These are phyloP conservation scores for Cotesia congregata DNA, from an alignment of 2,888 invertebrate species.

Conservation along the genomic window DNA sequence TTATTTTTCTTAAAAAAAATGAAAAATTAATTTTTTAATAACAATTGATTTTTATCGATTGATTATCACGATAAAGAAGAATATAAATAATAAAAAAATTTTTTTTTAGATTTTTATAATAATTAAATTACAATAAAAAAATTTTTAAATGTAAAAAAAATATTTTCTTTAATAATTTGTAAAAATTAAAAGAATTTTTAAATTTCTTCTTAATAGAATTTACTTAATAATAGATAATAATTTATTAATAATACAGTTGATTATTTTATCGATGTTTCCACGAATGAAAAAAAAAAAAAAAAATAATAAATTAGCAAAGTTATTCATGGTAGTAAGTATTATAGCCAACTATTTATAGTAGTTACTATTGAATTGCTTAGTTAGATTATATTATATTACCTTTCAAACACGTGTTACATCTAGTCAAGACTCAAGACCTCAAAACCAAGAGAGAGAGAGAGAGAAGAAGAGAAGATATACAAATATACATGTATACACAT, in stretches of 20 bases:
- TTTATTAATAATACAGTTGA: neutral
- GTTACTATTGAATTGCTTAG: neutral
- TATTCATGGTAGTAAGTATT: constrained; percentile 17
- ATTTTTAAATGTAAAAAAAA: too few relatives aligned
- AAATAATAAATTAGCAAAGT: constrained; percentile 13
- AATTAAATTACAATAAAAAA: too few relatives aligned
- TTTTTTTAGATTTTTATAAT: too few relatives aligned
- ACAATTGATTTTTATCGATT: too few relatives aligned
- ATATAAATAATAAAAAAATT: too few relatives aligned
- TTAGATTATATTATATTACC: constrained; percentile 24
- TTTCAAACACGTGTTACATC: constrained; percentile 39
- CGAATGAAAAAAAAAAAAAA: neutral
- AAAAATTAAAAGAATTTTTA: neutral
- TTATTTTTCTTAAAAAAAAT: neutral
- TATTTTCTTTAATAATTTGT: too few relatives aligned
- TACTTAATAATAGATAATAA: neutral
- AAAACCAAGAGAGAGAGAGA: constrained; percentile 15
- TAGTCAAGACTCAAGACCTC: neutral
- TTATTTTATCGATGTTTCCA: neutral
- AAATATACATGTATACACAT: too few relatives aligned
- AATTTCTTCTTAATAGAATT: too few relatives aligned
- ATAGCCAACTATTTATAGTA: constrained; percentile 7
- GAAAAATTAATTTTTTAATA: neutral
- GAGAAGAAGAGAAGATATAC: neutral
- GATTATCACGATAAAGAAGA: too few relatives aligned